Conservation (phyloP, 92 coral and sea anemone species). For the Heteractis magnifica region DNA sequence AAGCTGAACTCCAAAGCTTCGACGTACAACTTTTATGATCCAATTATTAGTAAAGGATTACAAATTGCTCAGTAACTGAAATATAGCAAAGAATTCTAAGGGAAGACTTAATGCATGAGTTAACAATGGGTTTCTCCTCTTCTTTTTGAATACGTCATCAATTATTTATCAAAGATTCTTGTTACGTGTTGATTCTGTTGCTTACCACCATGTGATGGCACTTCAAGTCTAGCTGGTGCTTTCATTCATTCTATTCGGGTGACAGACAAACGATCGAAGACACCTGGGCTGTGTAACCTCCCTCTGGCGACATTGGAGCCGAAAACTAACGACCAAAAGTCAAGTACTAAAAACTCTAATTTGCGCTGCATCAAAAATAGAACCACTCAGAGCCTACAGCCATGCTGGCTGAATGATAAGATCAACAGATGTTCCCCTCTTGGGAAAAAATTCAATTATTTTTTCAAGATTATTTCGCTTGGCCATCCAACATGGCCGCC, state of each 20-base stretch:
- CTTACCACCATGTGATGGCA: constrained; percentile 31
- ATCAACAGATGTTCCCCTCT: too few relatives aligned
- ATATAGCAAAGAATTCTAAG: background rate
- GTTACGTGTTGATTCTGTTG: constrained; percentile 24
- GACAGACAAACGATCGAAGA: background rate
- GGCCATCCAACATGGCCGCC: too few relatives aligned
- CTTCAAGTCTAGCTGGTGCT: constrained; percentile 29
- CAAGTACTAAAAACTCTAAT: too few relatives aligned
- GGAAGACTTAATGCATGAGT: constrained; percentile 42
- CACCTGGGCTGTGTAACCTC: background rate
- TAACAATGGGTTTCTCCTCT: constrained; percentile 26
- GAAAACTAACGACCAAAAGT: too few relatives aligned
- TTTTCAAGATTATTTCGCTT: too few relatives aligned
- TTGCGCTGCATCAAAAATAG: too few relatives aligned
- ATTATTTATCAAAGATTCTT: constrained; percentile 23
- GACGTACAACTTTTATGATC: background rate
- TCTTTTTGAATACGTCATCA: constrained; percentile 10
- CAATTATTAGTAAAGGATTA: background rate
- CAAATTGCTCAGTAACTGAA: background rate
- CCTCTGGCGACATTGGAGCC: background rate
- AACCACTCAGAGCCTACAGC: background rate
- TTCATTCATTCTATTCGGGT: constrained; percentile 12
- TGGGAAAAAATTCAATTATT: too few relatives aligned
- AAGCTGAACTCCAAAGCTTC: background rate
- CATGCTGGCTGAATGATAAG: background rate